A percentile compares a stretch with the other conserved stretches of the same genome.
phyloP scores from a whole-genome alignment of 2,797 vertebrate genomes.

The Otolemur crassicaudatus region DNA sequence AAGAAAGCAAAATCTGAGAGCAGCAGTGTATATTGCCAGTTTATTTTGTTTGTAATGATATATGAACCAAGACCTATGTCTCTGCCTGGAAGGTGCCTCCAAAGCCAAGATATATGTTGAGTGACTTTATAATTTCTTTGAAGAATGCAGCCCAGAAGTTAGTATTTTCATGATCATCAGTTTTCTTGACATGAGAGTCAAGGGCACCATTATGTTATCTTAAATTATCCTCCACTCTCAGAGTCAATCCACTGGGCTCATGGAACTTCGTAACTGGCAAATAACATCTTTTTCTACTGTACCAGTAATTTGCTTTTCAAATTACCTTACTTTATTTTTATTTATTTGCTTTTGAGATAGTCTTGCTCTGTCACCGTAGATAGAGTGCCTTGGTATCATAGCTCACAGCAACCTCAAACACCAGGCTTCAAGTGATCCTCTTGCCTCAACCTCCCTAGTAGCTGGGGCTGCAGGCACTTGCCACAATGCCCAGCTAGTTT shows the following conservation, averaged over 20 bases:
- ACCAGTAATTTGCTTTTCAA: too few relatives aligned
- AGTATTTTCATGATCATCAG: not conserved
- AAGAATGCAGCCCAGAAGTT: not conserved
- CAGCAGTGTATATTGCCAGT: not conserved
- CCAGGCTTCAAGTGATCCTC: too few relatives aligned
- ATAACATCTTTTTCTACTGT: not conserved
- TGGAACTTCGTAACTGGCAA: not conserved
- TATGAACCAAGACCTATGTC: not conserved
- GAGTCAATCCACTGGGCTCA: not conserved
- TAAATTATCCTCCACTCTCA: not conserved
- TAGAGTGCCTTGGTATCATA: too few relatives aligned
- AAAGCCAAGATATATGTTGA: not conserved
- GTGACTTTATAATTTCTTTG: not conserved
- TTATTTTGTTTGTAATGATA: not conserved
- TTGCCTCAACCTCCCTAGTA: too few relatives aligned
- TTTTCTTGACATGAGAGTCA: not conserved
- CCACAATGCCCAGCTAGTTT: too few relatives aligned
- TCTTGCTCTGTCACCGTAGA: too few relatives aligned
- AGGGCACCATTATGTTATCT: not conserved
- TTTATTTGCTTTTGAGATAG: too few relatives aligned
- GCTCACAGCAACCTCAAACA: too few relatives aligned
- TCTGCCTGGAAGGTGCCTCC: not conserved
- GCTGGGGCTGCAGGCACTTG: too few relatives aligned
- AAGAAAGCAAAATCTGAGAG: not conserved
- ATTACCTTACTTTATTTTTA: too few relatives aligned